Conservation (phyloP, 2,797 vertebrate genomes). For the Coluber constrictor region DNA sequence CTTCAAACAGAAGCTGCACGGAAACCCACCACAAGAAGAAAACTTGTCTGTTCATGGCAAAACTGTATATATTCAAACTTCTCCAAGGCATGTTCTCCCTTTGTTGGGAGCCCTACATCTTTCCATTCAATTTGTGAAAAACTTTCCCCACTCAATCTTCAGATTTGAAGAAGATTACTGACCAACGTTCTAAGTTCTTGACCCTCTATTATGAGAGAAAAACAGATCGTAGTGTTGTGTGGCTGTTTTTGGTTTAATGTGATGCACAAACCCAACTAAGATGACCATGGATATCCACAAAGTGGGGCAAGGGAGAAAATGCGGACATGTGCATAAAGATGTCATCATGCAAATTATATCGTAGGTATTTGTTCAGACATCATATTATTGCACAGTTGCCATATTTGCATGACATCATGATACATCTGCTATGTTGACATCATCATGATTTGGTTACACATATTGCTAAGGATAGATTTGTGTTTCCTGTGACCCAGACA, state of each 20-base stretch:
- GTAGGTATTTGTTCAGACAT: background rate
- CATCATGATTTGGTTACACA: background rate
- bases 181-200: background rate
- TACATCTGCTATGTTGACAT: background rate
- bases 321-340: background rate
- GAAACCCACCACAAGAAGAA: constrained; percentile 28
- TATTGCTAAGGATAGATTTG: background rate
- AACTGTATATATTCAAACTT: constrained; percentile 6
- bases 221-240: background rate
- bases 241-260: background rate
- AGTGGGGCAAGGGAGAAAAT: background rate
- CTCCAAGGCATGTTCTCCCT: constrained; percentile 34
- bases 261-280: background rate
- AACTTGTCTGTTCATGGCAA: background rate
- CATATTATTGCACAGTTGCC: background rate
- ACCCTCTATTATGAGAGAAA: background rate
- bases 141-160: background rate
- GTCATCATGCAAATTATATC: background rate
- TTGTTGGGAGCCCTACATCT: constrained; percentile 1
- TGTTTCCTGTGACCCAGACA: background rate
- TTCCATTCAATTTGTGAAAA: constrained; percentile 6
- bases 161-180: background rate
- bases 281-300: background rate
- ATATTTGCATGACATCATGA: background rate
- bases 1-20: background rate